Evolutionary conservation across 2,113 vertebrate species (phyloP).

Genomic region (Coryphaenoides rupestris): DNA sequence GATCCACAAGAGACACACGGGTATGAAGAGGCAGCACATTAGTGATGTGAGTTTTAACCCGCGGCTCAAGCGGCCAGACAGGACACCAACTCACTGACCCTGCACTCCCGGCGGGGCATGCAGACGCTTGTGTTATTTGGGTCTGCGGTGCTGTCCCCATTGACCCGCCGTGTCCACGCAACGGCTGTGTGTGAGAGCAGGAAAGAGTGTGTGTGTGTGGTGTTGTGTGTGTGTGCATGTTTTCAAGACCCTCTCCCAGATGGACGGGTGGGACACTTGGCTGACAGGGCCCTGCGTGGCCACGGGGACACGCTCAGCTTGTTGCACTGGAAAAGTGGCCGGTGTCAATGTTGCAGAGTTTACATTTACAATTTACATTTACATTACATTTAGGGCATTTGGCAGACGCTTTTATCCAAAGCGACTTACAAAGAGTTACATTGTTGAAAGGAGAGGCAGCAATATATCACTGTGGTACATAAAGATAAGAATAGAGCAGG

Average conservation of each 20-base stretch:
- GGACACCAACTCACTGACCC: constrained; percentile 34
- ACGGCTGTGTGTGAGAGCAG: constrained; percentile 21
- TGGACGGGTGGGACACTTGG: neutral
- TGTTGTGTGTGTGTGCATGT: too few relatives aligned
- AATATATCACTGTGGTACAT: too few relatives aligned
- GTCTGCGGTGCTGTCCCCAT: neutral
- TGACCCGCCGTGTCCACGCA: neutral
- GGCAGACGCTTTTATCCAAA: too few relatives aligned
- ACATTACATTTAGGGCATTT: too few relatives aligned
- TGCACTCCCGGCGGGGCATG: neutral
- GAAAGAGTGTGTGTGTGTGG: neutral
- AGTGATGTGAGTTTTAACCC: constrained; percentile 39
- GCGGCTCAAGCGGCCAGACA: constrained; percentile 5
- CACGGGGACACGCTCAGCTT: too few relatives aligned
- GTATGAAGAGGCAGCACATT: constrained; percentile 34
- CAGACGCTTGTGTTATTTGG: neutral
- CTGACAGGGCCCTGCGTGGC: too few relatives aligned
- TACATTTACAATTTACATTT: too few relatives aligned
- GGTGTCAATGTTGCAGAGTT: too few relatives aligned
- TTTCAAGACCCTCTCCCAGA: neutral
- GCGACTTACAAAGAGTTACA: too few relatives aligned
- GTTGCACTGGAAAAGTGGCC: too few relatives aligned
- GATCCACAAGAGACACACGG: constrained; percentile 39
- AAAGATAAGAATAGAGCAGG: too few relatives aligned
- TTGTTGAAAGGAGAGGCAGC: too few relatives aligned